A percentile compares a stretch with the other conserved stretches of the same genome.
These are phyloP conservation scores for Diachasma alloeum DNA, from an alignment of 1,140 invertebrate genomes.

Conservation along the genomic window DNA sequence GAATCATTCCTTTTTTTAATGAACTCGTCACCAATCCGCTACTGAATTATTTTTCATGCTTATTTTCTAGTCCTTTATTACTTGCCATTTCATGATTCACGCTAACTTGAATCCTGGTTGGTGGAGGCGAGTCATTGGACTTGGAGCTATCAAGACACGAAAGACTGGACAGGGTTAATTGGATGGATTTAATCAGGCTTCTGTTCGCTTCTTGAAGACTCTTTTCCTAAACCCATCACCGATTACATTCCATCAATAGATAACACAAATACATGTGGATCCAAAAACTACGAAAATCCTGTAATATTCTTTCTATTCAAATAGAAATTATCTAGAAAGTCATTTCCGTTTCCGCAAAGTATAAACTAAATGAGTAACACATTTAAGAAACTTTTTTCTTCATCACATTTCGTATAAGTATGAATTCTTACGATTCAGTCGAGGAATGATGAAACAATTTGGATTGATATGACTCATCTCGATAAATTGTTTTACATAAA, in stretches of 20 bases:
- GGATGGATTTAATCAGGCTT: conserved; percentile 51
- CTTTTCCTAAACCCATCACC: conserved; percentile 55
- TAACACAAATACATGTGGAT: not conserved
- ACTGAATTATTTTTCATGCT: no score
- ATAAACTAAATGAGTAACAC: no score
- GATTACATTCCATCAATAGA: conserved; percentile 32
- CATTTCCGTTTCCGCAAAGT: no score
- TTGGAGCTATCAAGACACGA: conserved; percentile 53
- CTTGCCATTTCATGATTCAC: conserved; percentile 48
- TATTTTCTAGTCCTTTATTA: not conserved
- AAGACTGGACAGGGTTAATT: conserved; percentile 54
- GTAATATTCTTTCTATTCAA: not conserved
- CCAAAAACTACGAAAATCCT: not conserved
- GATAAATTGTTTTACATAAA: no score
- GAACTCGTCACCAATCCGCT: no score
- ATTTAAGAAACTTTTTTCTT: no score
- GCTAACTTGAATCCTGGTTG: conserved; percentile 53
- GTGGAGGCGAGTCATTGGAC: conserved; percentile 50
- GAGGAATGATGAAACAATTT: no score
- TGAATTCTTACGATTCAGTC: no score
- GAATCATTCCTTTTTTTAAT: no score
- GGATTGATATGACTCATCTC: no score
- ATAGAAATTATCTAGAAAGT: not conserved
- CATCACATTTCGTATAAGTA: no score
- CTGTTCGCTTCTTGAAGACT: conserved; percentile 47